Evolutionary conservation across 2,888 invertebrate species (phyloP).

Genomic region (Pseudococcus longispinus): DNA sequence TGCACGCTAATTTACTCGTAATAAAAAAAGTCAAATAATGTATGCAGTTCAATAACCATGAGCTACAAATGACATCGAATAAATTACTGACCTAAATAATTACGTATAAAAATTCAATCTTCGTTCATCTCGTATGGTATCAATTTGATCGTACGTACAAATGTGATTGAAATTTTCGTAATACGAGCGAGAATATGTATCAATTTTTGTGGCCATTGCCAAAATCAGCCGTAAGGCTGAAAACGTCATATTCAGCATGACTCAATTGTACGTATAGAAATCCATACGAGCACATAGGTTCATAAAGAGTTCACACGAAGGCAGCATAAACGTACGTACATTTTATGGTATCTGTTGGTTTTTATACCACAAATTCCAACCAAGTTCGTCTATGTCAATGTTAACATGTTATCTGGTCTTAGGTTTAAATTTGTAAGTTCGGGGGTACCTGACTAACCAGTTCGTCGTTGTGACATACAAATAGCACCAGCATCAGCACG

Average conservation of each 20-base stretch:
- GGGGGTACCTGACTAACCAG: slow-evolving; percentile 28
- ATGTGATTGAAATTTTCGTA: not conserved
- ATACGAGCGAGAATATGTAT: not conserved
- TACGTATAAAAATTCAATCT: not conserved
- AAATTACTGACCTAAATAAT: not conserved
- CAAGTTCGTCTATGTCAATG: slow-evolving; percentile 46
- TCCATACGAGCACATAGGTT: not conserved
- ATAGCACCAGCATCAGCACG: not conserved
- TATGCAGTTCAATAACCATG: not conserved
- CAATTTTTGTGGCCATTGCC: not conserved
- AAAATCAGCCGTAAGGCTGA: not conserved
- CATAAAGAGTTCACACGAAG: not conserved
- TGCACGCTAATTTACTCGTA: not conserved
- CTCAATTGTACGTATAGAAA: not conserved
- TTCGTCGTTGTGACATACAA: slow-evolving; percentile 11
- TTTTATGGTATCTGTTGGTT: no score
- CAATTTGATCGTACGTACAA: not conserved
- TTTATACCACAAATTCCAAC: slow-evolving; percentile 31
- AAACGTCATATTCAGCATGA: not conserved
- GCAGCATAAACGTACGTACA: not conserved
- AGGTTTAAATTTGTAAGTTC: not conserved
- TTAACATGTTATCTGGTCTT: slow-evolving; percentile 19
- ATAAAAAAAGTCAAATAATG: not conserved
- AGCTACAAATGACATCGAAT: not conserved
- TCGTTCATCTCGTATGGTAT: no score